Evolutionary conservation across 2,888 invertebrate genomes (phyloP).

Genomic region (Capitulum mitella): DNA sequence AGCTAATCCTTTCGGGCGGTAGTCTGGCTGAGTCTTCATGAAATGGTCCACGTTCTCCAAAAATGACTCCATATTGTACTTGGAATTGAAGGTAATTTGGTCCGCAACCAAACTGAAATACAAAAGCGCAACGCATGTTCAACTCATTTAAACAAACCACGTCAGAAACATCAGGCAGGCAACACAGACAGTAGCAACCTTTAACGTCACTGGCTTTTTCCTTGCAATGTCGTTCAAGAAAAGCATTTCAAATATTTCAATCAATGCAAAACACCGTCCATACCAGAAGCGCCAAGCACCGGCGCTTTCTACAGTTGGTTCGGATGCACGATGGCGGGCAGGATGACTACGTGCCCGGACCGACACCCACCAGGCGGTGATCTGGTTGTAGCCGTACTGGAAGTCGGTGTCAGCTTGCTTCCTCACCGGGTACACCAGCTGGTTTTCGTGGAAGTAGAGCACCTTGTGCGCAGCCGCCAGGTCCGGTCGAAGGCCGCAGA

Average conservation of each 20-base stretch:
- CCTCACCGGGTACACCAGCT: slow-evolving; percentile 61
- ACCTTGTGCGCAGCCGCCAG: slow-evolving; percentile 54
- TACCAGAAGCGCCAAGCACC: too few species aligned
- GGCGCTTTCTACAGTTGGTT: too few species aligned
- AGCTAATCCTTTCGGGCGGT: slow-evolving; percentile 47
- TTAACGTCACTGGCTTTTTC: too few species aligned
- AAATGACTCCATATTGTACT: slow-evolving; percentile 61
- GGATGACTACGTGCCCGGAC: too few species aligned
- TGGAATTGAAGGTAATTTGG: slow-evolving; percentile 60
- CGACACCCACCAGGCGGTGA: slow-evolving; percentile 55
- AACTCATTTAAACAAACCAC: too few species aligned
- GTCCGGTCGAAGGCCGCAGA: slow-evolving; percentile 60
- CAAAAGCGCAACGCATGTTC: too few species aligned
- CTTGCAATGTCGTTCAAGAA: too few species aligned
- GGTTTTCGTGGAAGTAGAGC: slow-evolving; percentile 71
- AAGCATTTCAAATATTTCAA: too few species aligned
- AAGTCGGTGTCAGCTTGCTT: slow-evolving; percentile 60
- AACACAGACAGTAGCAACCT: too few species aligned
- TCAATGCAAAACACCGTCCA: too few species aligned
- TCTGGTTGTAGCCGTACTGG: slow-evolving; percentile 68
- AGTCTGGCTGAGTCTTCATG: slow-evolving; percentile 59
- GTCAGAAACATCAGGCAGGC: too few species aligned
- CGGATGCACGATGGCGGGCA: too few species aligned
- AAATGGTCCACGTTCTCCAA: slow-evolving; percentile 54
- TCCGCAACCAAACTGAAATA: slow-evolving; percentile 60